phyloP scores from a whole-genome alignment of 2,797 vertebrate genomes.

The Schizopygopsis pylzovi region DNA sequence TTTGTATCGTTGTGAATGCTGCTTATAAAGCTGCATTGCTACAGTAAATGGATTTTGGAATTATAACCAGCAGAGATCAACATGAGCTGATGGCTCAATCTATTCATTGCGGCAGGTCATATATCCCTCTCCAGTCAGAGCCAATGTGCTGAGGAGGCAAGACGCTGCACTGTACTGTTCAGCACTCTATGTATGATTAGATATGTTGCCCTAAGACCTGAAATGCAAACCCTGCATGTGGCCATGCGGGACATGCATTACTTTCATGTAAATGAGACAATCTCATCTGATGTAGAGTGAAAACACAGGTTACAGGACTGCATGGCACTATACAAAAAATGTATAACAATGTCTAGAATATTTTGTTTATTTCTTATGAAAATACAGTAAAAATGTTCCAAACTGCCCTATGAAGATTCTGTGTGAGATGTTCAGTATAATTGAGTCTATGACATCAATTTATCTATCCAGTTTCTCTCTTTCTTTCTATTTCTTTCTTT shows the following conservation, averaged over 20 bases:
- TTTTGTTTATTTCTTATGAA: not conserved
- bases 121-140: conserved; percentile 37
- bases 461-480: too few relatives aligned
- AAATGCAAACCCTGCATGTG: not conserved
- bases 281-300: not conserved
- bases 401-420: not conserved
- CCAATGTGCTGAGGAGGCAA: conserved; percentile 48
- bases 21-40: not conserved
- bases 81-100: conserved; percentile 15
- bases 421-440: not conserved
- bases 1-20: conserved; percentile 16
- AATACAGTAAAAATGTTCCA: not conserved
- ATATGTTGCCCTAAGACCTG: not conserved
- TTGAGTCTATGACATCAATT: not conserved
- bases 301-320: not conserved
- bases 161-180: conserved; percentile 1
- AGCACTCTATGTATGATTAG: not conserved
- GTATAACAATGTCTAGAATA: not conserved
- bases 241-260: not conserved
- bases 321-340: not conserved
- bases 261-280: not conserved
- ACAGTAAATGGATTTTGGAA: conserved; percentile 28
- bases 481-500: too few relatives aligned
- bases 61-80: conserved; percentile 23
- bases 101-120: conserved; percentile 14